Evolutionary conservation across 2,888 invertebrate species (phyloP).

Genomic region (Lithophane semibrunnea): DNA sequence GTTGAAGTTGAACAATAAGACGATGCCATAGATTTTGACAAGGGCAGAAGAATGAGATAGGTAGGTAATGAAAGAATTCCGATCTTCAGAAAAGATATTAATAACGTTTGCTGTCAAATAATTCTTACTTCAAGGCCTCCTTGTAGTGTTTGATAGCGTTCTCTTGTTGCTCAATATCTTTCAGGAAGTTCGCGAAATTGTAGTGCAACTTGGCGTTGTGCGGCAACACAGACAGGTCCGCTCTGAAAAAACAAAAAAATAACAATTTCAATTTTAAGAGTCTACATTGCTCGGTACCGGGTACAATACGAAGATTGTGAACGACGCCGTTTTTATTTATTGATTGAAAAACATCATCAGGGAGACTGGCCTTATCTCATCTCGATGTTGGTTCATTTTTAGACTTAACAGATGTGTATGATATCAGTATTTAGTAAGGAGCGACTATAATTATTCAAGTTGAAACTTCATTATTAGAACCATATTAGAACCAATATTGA

Average conservation of each 20-base stretch:
- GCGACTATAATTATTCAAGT: too few relatives aligned
- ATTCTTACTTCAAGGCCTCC: conserved; percentile 93
- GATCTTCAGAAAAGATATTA: not conserved
- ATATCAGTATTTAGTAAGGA: not conserved
- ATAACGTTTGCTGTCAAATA: not conserved
- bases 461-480: not conserved
- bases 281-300: not conserved
- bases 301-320: not conserved
- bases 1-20: not conserved
- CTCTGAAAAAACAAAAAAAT: conserved; percentile 88
- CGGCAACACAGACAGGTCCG: conserved; percentile 94
- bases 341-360: not conserved
- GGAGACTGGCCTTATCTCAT: too few relatives aligned
- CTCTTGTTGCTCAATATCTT: conserved; percentile 93
- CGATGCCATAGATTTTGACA: not conserved
- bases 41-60: not conserved
- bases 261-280: conserved; percentile 2
- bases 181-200: conserved; percentile 96
- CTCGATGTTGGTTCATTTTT: not conserved
- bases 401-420: not conserved
- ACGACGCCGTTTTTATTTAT: conserved; percentile 1
- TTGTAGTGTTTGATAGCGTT: conserved; percentile 94
- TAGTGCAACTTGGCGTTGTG: conserved; percentile 97
- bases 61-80: not conserved
- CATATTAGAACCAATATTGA: not conserved